phyloP scores from a whole-genome alignment of 2,888 invertebrate species.

The Dolomedes plantarius region DNA sequence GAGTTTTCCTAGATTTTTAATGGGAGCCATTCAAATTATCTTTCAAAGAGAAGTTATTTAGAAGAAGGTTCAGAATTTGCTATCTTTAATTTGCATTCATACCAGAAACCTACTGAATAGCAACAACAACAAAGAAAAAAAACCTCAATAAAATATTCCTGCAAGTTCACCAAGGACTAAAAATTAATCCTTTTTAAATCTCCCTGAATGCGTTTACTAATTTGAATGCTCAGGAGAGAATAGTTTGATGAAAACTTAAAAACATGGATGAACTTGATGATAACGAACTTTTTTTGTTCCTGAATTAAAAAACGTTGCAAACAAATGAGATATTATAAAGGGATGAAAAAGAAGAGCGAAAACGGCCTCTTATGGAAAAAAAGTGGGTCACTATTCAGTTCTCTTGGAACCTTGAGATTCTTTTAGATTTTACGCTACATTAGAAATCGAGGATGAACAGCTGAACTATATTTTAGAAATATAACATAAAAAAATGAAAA shows the following conservation, averaged over 20 bases:
- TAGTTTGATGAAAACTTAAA: background rate
- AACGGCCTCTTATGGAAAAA: background rate
- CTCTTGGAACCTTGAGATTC: background rate
- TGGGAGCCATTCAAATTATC: too few species aligned
- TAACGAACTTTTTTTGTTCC: background rate
- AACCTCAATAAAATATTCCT: too few species aligned
- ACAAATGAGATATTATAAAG: background rate
- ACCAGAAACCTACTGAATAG: too few species aligned
- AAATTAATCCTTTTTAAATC: too few species aligned
- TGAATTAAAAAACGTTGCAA: background rate
- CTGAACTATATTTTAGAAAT: background rate
- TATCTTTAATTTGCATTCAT: too few species aligned
- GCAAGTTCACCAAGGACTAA: too few species aligned
- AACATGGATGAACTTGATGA: background rate
- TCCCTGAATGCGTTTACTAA: too few species aligned
- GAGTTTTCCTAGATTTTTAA: too few species aligned
- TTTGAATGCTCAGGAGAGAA: background rate
- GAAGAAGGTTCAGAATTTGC: too few species aligned
- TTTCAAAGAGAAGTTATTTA: too few species aligned
- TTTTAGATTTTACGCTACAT: background rate
- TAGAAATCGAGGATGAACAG: background rate
- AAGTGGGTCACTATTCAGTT: background rate
- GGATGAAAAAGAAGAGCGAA: background rate
- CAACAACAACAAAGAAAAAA: too few species aligned
- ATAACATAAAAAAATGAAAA: too few species aligned